Evolutionary conservation across 1,140 invertebrate genomes (phyloP).

Genomic region (Scaptomyza montana): DNA sequence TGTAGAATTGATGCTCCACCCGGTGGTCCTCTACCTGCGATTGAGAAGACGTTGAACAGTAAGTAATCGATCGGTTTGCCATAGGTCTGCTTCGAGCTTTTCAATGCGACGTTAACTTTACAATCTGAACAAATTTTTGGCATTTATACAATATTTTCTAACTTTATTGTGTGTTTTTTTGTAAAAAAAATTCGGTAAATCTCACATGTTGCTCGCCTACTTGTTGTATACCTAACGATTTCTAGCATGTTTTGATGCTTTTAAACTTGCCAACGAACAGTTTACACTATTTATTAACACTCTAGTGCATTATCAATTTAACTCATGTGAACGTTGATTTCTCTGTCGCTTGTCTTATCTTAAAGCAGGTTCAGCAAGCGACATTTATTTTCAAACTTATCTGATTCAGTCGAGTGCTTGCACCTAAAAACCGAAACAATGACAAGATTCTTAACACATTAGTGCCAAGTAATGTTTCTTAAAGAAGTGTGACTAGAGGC

Average conservation of each 20-base stretch:
- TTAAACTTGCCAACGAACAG: neutral
- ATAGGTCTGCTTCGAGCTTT: slow-evolving; percentile 57
- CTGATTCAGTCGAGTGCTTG: slow-evolving; percentile 1
- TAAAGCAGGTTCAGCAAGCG: slow-evolving; percentile 3
- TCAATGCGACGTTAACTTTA: slow-evolving; percentile 29
- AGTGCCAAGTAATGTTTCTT: no score
- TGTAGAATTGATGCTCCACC: neutral
- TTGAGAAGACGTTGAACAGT: neutral
- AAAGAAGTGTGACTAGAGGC: no score
- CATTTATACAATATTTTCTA: slow-evolving; percentile 16
- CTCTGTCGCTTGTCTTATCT: slow-evolving; percentile 25
- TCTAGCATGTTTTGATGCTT: slow-evolving; percentile 2
- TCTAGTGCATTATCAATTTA: neutral
- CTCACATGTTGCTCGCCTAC: slow-evolving; percentile 36
- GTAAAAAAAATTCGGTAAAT: neutral
- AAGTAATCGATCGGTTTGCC: slow-evolving; percentile 15
- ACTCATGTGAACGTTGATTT: slow-evolving; percentile 26
- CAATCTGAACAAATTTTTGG: slow-evolving; percentile 26
- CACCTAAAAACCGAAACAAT: slow-evolving; percentile 7
- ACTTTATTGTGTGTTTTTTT: slow-evolving; percentile 49
- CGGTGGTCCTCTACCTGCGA: slow-evolving; percentile 31
- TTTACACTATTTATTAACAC: slow-evolving; percentile 50
- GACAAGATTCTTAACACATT: no score
- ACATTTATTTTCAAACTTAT: slow-evolving; percentile 12
- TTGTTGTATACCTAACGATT: neutral